These are phyloP conservation scores for Prionchulus punctatus DNA, from an alignment of 2,888 invertebrate species.

Conservation along the genomic window DNA sequence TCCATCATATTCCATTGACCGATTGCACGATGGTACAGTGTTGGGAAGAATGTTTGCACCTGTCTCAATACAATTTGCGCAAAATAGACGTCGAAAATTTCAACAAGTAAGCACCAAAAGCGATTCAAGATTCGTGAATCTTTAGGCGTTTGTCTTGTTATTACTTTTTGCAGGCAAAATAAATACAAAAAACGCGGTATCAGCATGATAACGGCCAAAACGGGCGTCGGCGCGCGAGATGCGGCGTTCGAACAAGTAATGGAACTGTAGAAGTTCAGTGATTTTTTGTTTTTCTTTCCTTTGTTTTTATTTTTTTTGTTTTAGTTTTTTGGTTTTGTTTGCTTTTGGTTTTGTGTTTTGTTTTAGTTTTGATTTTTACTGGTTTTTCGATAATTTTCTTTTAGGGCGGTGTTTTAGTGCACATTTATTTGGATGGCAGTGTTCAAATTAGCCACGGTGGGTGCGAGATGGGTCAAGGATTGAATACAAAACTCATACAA, in stretches of 20 bases:
- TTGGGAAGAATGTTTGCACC: constrained; percentile 57
- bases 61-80: constrained; percentile 49
- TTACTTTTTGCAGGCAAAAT: constrained; percentile 46
- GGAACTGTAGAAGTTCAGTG: too few relatives aligned
- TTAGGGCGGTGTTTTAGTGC: constrained; percentile 61
- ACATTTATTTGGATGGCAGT: constrained; percentile 63
- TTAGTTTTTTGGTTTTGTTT: too few relatives aligned
- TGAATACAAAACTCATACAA: constrained; percentile 87
- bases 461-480: constrained; percentile 87
- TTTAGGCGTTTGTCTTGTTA: background rate
- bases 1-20: background rate
- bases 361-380: too few relatives aligned
- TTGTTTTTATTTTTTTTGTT: background rate
- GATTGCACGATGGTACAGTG: constrained; percentile 41
- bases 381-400: too few relatives aligned
- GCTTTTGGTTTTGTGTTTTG: too few relatives aligned
- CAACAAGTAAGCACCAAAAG: constrained; percentile 49
- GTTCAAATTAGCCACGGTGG: constrained; percentile 65
- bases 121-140: too few relatives aligned
- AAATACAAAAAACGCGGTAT: constrained; percentile 74
- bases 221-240: constrained; percentile 46
- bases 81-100: constrained; percentile 47
- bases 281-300: too few relatives aligned
- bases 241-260: constrained; percentile 31
- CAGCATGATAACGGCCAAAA: constrained; percentile 61